Conservation (phyloP, 2,888 invertebrate species). For the Drosophila acutilabella region DNA sequence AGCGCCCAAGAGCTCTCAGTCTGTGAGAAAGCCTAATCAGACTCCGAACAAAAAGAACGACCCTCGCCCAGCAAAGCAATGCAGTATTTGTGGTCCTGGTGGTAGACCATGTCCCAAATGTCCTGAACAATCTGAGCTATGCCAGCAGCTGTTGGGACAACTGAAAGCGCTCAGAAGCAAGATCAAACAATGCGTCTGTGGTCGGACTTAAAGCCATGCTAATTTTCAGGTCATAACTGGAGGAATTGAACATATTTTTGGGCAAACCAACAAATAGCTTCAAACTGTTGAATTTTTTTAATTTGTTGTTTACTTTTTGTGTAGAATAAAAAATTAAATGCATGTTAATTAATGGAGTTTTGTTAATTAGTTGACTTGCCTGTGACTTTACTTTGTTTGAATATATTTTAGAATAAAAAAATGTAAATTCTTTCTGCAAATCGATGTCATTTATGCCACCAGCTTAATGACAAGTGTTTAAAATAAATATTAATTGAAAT, state of each 20-base stretch:
- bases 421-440: too few relatives aligned
- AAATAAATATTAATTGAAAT: not conserved
- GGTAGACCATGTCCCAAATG: not conserved
- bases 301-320: constrained; percentile 2
- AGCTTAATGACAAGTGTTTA: too few relatives aligned
- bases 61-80: not conserved
- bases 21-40: too few relatives aligned
- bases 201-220: not conserved
- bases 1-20: not conserved
- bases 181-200: not conserved
- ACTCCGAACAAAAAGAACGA: too few relatives aligned
- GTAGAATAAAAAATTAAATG: too few relatives aligned
- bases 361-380: too few relatives aligned
- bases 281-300: not conserved
- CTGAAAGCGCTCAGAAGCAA: not conserved
- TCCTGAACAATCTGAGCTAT: not conserved
- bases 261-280: too few relatives aligned
- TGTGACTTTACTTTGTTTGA: too few relatives aligned
- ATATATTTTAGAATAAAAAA: too few relatives aligned
- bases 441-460: too few relatives aligned
- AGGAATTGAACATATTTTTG: too few relatives aligned
- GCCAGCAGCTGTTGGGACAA: not conserved
- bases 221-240: not conserved
- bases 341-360: too few relatives aligned
- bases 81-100: not conserved